Evolutionary conservation across 1,140 invertebrate genomes (phyloP).

Genomic region (Sinonovacula constricta): DNA sequence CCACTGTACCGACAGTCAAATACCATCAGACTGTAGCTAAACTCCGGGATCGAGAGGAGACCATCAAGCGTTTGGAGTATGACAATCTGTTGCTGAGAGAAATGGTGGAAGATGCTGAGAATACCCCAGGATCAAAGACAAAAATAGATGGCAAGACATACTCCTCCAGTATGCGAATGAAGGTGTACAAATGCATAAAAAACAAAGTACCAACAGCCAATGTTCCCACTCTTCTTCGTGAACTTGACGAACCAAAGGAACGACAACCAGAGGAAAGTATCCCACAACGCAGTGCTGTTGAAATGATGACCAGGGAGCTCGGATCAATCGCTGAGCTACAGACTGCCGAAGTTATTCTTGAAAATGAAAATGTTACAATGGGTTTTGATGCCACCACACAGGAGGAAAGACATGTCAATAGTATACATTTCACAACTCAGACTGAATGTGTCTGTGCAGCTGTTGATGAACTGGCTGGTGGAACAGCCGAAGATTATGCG

Average conservation of each 20-base stretch:
- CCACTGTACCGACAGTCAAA: no score
- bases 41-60: no score
- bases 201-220: not conserved
- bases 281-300: not conserved
- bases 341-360: not conserved
- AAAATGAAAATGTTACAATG: not conserved
- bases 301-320: not conserved
- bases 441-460: constrained; percentile 19
- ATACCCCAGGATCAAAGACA: not conserved
- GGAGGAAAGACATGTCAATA: constrained; percentile 27
- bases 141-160: not conserved
- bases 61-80: not conserved
- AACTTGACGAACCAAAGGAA: not conserved
- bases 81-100: not conserved
- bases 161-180: not conserved
- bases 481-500: constrained; percentile 46
- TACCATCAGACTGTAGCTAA: no score
- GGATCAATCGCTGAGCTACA: not conserved
- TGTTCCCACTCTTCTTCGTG: not conserved
- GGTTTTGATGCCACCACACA: no score
- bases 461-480: constrained; percentile 40
- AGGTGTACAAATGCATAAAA: not conserved
- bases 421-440: constrained; percentile 44
- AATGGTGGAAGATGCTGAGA: not conserved
- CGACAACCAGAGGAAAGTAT: not conserved